Evolutionary conservation across 1,140 invertebrate genomes (phyloP).

Genomic region (Stratiolaelaps scimitus): DNA sequence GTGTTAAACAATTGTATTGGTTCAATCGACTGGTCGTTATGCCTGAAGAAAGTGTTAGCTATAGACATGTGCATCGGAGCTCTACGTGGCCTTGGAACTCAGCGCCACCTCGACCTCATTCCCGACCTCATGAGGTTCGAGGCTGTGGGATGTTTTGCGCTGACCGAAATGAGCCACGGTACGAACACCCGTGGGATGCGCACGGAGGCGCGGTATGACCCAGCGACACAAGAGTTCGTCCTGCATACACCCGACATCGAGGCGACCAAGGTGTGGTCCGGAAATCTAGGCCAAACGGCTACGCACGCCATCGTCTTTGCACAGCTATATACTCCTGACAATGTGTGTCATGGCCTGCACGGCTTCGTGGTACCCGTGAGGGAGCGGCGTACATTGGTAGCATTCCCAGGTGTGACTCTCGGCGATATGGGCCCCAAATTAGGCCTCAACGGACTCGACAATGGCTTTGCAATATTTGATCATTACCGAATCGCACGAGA

Average conservation of each 20-base stretch:
- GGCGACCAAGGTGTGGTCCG: slow-evolving; percentile 88
- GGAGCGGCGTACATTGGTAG: slow-evolving; percentile 56
- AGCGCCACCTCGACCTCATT: slow-evolving; percentile 57
- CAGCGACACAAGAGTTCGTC: slow-evolving; percentile 59
- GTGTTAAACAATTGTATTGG: slow-evolving; percentile 46
- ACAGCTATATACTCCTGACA: slow-evolving; percentile 66
- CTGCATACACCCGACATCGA: slow-evolving; percentile 83
- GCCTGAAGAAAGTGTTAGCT: slow-evolving; percentile 50
- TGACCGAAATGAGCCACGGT: slow-evolving; percentile 90
- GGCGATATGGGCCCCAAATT: slow-evolving; percentile 81
- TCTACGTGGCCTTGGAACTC: slow-evolving; percentile 59
- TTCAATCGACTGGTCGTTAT: slow-evolving; percentile 55
- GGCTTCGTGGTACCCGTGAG: slow-evolving; percentile 68
- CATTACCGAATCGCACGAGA: slow-evolving; percentile 67
- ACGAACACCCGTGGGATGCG: slow-evolving; percentile 80
- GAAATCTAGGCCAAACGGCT: slow-evolving; percentile 70
- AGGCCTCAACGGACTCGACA: slow-evolving; percentile 75
- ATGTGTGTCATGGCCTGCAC: slow-evolving; percentile 67
- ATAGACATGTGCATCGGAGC: slow-evolving; percentile 37
- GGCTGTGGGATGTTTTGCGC: slow-evolving; percentile 64
- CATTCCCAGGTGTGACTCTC: slow-evolving; percentile 60
- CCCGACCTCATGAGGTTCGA: slow-evolving; percentile 54
- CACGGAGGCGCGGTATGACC: slow-evolving; percentile 77
- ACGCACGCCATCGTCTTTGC: slow-evolving; percentile 79
- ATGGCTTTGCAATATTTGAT: slow-evolving; percentile 75